These are phyloP conservation scores for Tinea trinotella DNA, from an alignment of 2,888 invertebrate genomes.

Conservation along the genomic window DNA sequence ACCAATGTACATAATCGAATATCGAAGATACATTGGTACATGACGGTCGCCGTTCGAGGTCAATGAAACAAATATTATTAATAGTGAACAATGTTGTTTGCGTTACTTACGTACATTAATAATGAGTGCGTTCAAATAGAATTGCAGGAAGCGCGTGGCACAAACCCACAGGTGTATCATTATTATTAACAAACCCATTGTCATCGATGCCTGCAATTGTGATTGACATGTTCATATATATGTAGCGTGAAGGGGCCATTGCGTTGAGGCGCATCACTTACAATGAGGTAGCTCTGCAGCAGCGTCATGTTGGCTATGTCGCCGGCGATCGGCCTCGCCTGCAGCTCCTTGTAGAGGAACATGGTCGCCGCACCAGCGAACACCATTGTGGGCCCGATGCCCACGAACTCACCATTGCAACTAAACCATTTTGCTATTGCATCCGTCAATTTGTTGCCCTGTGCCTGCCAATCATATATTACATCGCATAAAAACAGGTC, in stretches of 20 bases:
- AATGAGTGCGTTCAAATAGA: slow-evolving; percentile 59
- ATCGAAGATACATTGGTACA: no score
- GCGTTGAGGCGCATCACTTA: slow-evolving; percentile 24
- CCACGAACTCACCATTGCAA: slow-evolving; percentile 63
- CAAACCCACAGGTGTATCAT: slow-evolving; percentile 66
- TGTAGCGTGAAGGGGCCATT: neutral
- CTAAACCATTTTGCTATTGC: slow-evolving; percentile 59
- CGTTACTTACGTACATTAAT: slow-evolving; percentile 62
- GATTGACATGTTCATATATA: neutral
- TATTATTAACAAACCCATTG: slow-evolving; percentile 57
- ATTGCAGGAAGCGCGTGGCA: slow-evolving; percentile 61
- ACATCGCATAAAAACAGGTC: no score
- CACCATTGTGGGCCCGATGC: slow-evolving; percentile 58
- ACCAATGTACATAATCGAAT: no score
- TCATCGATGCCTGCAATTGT: slow-evolving; percentile 54
- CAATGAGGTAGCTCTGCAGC: slow-evolving; percentile 53
- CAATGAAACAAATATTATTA: no score
- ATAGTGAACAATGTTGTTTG: no score
- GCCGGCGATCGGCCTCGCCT: slow-evolving; percentile 40
- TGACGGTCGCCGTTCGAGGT: no score
- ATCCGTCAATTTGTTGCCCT: no score
- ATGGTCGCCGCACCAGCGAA: slow-evolving; percentile 62
- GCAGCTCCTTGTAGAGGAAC: slow-evolving; percentile 61
- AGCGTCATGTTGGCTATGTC: slow-evolving; percentile 30
- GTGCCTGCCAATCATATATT: neutral